A percentile compares a stretch with the other conserved stretches of the same genome.
Conservation (phyloP, 2,113 vertebrate genomes). For the Gallinago paraguaiae region DNA sequence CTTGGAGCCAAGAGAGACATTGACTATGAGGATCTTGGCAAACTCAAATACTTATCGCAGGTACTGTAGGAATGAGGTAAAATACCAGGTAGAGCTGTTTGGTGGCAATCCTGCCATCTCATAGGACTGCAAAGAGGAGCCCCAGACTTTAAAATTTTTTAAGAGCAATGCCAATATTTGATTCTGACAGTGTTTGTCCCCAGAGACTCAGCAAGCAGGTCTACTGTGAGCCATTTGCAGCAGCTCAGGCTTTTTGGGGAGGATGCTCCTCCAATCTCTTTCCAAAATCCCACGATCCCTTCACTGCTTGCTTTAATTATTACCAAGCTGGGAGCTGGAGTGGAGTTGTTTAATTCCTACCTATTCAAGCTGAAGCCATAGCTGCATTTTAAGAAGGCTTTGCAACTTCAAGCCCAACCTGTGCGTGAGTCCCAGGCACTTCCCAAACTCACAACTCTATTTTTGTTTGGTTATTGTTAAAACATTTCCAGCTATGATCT, state of each 20-base stretch:
- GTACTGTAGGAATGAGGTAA: conserved; percentile 57
- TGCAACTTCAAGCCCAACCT: neutral
- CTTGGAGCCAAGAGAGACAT: conserved; percentile 87
- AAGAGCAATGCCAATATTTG: neutral
- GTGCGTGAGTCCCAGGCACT: neutral
- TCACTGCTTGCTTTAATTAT: neutral
- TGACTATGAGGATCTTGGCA: conserved; percentile 85
- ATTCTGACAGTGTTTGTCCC: neutral
- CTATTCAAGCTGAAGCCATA: neutral
- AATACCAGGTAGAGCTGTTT: neutral
- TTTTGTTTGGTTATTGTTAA: conserved; percentile 4
- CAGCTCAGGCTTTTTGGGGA: neutral
- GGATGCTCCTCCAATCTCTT: neutral
- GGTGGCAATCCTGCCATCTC: neutral
- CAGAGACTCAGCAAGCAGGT: neutral
- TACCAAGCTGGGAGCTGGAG: neutral
- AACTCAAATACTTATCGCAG: conserved; percentile 87
- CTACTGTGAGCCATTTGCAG: neutral
- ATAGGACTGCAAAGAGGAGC: neutral
- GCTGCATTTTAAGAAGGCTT: neutral
- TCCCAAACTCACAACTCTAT: neutral
- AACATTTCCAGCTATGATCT: conserved; percentile 11
- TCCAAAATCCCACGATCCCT: neutral
- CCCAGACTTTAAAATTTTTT: neutral
- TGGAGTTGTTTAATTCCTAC: neutral